Percentiles rank a stretch among this genome's conserved stretches.
These are phyloP conservation scores for Protobothrops mucrosquamatus DNA, from an alignment of 2,113 vertebrate genomes.

Conservation along the genomic window DNA sequence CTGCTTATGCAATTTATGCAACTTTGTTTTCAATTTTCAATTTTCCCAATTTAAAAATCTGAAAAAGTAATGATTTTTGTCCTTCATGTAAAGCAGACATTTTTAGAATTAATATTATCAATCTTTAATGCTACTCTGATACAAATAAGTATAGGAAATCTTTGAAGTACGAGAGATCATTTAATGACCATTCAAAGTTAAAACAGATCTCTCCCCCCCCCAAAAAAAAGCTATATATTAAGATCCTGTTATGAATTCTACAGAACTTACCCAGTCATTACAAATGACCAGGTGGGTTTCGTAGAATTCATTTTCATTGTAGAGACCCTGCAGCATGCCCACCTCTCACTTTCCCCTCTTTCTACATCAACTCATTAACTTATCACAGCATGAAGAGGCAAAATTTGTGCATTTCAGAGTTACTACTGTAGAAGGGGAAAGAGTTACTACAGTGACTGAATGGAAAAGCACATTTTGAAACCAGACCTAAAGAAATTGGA, in stretches of 20 bases:
- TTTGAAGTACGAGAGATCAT: not conserved
- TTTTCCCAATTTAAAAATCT: not conserved
- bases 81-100: not conserved
- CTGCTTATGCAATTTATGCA: not conserved
- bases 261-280: not conserved
- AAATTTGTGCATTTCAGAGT: not conserved
- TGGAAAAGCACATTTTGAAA: not conserved
- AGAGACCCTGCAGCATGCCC: not conserved
- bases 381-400: not conserved
- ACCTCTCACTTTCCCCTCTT: not conserved
- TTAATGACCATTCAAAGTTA: not conserved
- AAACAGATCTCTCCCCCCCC: not conserved
- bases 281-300: not conserved
- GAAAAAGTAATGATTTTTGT: not conserved
- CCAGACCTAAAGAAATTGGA: not conserved
- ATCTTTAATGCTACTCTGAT: not conserved
- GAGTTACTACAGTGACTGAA: not conserved
- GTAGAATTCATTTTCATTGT: not conserved
- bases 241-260: not conserved
- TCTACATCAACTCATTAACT: not conserved
- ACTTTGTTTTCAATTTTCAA: not conserved
- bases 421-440: not conserved
- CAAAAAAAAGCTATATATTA: not conserved
- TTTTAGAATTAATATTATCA: not conserved
- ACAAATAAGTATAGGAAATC: not conserved